Conservation (phyloP, 2,888 invertebrate species). For the Netelia melanura region DNA sequence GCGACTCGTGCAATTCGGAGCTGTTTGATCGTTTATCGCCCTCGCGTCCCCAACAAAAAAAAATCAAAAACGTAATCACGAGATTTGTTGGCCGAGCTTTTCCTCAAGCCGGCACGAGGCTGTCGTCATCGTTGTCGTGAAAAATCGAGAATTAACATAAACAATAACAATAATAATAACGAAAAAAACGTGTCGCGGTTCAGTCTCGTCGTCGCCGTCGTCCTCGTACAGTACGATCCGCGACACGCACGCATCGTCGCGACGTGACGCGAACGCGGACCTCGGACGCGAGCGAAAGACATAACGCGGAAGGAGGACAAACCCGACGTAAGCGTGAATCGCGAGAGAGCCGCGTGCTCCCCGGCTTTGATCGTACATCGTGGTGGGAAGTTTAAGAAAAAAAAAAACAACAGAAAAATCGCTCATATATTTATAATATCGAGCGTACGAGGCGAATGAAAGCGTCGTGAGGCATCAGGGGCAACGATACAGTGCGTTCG, state of each 20-base stretch:
- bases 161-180: neutral
- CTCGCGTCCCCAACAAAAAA: too few relatives aligned
- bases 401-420: constrained; percentile 35
- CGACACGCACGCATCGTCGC: constrained; percentile 22
- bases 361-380: neutral
- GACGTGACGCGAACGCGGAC: constrained; percentile 58
- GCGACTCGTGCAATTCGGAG: too few relatives aligned
- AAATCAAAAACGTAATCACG: too few relatives aligned
- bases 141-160: neutral
- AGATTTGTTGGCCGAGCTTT: neutral
- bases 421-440: constrained; percentile 17
- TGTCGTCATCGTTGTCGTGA: too few relatives aligned
- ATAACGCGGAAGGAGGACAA: constrained; percentile 64
- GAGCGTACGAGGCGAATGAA: constrained; percentile 12
- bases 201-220: constrained; percentile 37
- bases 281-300: constrained; percentile 60
- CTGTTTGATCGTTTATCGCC: too few relatives aligned
- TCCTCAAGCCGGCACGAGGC: neutral
- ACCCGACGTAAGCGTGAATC: constrained; percentile 52
- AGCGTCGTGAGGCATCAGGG: constrained; percentile 27
- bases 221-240: constrained; percentile 47
- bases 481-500: constrained; percentile 18
- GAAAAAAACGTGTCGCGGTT: neutral
- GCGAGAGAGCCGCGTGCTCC: constrained; percentile 38
- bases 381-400: neutral